Conservation (phyloP, 2,113 vertebrate genomes). For the Furnarius figulus region DNA sequence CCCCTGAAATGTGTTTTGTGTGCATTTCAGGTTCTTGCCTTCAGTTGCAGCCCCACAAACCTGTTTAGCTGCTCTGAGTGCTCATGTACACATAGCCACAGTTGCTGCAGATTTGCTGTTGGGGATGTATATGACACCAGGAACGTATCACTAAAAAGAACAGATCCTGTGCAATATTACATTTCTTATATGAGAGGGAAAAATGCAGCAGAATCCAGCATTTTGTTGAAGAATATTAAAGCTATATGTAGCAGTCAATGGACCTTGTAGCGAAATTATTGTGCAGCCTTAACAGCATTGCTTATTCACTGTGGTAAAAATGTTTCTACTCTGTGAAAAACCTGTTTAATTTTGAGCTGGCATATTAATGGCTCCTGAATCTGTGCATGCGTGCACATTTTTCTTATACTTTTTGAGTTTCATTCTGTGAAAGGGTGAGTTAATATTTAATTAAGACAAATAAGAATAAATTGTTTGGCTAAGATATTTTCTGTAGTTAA, state of each 20-base stretch:
- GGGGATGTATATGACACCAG: neutral
- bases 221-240: neutral
- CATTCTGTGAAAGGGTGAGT: neutral
- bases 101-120: neutral
- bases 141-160: neutral
- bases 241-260: neutral
- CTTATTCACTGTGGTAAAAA: neutral
- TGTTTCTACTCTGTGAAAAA: neutral
- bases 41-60: neutral
- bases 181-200: neutral
- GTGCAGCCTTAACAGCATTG: neutral
- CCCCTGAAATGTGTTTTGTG: accelerated
- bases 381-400: accelerated
- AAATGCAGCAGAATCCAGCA: neutral
- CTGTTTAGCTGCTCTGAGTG: neutral
- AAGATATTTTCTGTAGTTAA: neutral
- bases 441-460: neutral
- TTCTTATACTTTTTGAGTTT: neutral
- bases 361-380: neutral
- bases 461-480: neutral
- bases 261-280: neutral
- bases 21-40: neutral
- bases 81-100: accelerated
- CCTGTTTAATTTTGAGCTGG: neutral
- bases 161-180: neutral